phyloP scores from a whole-genome alignment of 2,888 invertebrate species.

The Bellardia pandia region DNA sequence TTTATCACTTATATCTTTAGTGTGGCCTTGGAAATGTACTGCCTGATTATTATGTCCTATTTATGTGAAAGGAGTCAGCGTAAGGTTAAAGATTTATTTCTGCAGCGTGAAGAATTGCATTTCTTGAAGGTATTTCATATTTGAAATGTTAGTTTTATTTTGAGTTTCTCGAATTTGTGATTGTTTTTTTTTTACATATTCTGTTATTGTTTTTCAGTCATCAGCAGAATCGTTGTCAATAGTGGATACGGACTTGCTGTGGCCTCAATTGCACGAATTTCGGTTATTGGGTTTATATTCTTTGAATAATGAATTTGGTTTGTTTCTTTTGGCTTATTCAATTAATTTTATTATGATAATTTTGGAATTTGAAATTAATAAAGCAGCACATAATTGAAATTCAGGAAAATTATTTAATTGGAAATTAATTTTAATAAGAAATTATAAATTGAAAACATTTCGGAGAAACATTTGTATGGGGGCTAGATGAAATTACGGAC shows the following conservation, averaged over 20 bases:
- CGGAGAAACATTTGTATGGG: too few species aligned
- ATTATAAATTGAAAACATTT: too few species aligned
- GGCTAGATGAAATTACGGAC: too few species aligned
- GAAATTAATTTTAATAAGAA: too few species aligned
- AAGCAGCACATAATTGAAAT: conserved; percentile 31
- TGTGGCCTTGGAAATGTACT: conserved; percentile 76
- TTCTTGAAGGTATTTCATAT: conserved; percentile 69
- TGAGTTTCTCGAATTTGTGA: not conserved
- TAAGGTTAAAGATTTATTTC: conserved; percentile 73
- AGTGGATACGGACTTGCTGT: conserved; percentile 60
- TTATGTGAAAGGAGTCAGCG: conserved; percentile 76
- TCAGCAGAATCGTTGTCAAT: conserved; percentile 24
- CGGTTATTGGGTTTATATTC: conserved; percentile 78
- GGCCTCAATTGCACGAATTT: conserved; percentile 76
- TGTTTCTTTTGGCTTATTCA: conserved; percentile 80
- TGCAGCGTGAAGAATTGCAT: conserved; percentile 72
- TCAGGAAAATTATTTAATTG: not conserved
- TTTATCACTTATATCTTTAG: conserved; percentile 78
- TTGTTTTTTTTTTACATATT: not conserved
- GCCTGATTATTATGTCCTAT: conserved; percentile 75
- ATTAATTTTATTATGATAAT: conserved; percentile 81
- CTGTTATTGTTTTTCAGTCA: conserved; percentile 31
- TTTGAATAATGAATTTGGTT: conserved; percentile 79
- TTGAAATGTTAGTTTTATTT: conserved; percentile 65
- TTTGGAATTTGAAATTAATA: conserved; percentile 76